Evolutionary conservation across 1,140 invertebrate species (phyloP).

Genomic region (Trichogramma pretiosum): DNA sequence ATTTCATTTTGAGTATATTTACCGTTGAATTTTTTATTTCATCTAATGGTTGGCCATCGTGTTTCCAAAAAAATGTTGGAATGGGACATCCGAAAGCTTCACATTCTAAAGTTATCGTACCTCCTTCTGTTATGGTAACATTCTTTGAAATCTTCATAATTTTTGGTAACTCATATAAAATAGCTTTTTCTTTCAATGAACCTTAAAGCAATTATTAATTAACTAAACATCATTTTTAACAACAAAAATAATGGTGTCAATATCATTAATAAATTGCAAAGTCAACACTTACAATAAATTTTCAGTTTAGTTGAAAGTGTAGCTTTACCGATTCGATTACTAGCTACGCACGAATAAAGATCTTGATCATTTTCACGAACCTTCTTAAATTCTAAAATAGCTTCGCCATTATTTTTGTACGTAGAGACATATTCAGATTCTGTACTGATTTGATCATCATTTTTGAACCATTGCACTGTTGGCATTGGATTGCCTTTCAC

Average conservation of each 20-base stretch:
- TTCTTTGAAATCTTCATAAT: slow-evolving; percentile 52
- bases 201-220: slow-evolving; percentile 2
- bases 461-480: slow-evolving; percentile 71
- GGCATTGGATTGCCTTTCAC: slow-evolving; percentile 68
- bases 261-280: neutral
- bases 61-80: slow-evolving; percentile 56
- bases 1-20: too few species aligned
- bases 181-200: neutral
- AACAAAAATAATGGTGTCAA: neutral
- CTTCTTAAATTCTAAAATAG: slow-evolving; percentile 54
- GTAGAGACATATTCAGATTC: slow-evolving; percentile 61
- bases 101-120: slow-evolving; percentile 61
- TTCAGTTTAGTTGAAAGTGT: slow-evolving; percentile 51
- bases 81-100: slow-evolving; percentile 53
- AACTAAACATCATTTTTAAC: neutral
- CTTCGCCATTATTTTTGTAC: slow-evolving; percentile 58
- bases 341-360: slow-evolving; percentile 59
- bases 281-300: slow-evolving; percentile 48
- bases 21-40: slow-evolving; percentile 48
- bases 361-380: slow-evolving; percentile 52
- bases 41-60: slow-evolving; percentile 55
- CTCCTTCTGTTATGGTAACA: slow-evolving; percentile 55
- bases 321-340: slow-evolving; percentile 57
- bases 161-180: slow-evolving; percentile 41
- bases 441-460: slow-evolving; percentile 63